Evolutionary conservation across 2,113 vertebrate species (phyloP).

Genomic region (Leptocoma aspasia): DNA sequence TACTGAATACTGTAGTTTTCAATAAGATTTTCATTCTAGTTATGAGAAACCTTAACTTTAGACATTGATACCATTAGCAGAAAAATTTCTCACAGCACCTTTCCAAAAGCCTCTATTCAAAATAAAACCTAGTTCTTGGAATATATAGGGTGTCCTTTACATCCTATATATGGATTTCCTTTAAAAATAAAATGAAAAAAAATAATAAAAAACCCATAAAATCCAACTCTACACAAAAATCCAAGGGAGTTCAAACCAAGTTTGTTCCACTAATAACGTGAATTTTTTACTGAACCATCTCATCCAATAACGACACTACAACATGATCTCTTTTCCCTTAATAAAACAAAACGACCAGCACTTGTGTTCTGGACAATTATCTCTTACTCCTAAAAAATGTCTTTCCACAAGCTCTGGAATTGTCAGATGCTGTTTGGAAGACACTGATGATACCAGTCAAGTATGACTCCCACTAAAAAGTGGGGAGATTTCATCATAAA

Average conservation of each 20-base stretch:
- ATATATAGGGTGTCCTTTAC: not conserved
- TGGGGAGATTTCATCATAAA: not conserved
- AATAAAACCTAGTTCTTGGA: not conserved
- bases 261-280: fast-evolving
- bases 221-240: not conserved
- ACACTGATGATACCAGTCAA: not conserved
- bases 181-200: not conserved
- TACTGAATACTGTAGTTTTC: not conserved
- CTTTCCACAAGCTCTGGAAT: not conserved
- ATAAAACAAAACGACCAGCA: not conserved
- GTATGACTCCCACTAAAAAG: not conserved
- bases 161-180: not conserved
- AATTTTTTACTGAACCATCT: not conserved
- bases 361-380: not conserved
- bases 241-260: not conserved
- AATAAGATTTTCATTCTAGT: not conserved
- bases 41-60: not conserved
- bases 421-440: not conserved
- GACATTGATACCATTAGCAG: not conserved
- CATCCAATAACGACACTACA: not conserved
- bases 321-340: not conserved
- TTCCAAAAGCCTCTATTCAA: not conserved
- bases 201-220: not conserved
- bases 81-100: not conserved
- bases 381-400: not conserved